Base-by-base conservation (phyloP, 2,797 vertebrate genomes). In the Sandelia bainsii region DNA sequence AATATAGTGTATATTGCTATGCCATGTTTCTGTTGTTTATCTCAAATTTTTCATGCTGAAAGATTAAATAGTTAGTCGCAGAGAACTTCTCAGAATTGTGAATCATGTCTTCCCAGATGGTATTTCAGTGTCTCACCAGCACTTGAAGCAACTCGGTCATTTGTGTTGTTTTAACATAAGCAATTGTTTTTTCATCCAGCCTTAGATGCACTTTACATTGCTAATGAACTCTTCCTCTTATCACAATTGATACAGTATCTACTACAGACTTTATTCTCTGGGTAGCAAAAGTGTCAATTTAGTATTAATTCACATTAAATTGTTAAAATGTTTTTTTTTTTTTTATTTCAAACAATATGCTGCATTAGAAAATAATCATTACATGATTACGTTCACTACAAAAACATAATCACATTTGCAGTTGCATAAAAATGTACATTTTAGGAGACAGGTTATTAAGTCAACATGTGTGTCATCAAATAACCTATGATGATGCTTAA, bases 141-240 rank as follows among this genome's bases (percentile, higher is more conserved):
- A 45, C 44, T 8, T 45, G 17, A 45, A 45, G n/a, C 44, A 45
- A 9, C 17, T 19, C 7, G 1, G 19, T 8, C 19, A 17, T 45
- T 45, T 45, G 6, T 9, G 19, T 6, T 45, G 42, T 45, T 45
- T 17, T 45, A 45, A 45, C 17, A 45, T 40, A 5, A 9, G 11
- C 39, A 40, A 14, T 14, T 40, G 1, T 40, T 14, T 14, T 12
- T 12, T 40, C 39, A 14, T 5, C 39, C 89, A 82, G 79, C 79
- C 75, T 63, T 22, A 64, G 72, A 80, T 83, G 64, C 78, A 80
- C 71, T 83, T 82, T 81, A 80, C 84, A 87, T 85, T 88, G 82
- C 83, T 89, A 90, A 93, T 93, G 67, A 88, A 75, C 73, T 82
- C 53, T 58, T 70, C 27, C 51, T 61, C 25, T 50, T 48, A 63